Base-by-base conservation (phyloP, 2,888 invertebrate species). In the Cylloceria caligata region DNA sequence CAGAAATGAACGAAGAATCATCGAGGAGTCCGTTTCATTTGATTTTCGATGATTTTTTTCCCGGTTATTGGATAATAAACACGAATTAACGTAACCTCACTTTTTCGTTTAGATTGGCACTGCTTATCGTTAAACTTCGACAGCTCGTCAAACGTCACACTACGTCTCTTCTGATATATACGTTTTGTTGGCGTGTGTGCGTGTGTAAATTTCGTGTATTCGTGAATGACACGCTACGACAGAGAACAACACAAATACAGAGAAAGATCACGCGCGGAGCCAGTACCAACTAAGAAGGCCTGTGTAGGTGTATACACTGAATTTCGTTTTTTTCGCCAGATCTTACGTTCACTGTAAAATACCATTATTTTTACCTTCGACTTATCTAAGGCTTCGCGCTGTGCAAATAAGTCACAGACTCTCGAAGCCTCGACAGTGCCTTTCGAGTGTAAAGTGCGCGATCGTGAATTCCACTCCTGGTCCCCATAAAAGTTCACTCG, bases 31-130 rank as follows among this genome's bases (percentile, higher is more conserved):
- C 11, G 1, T 36, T 34, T 34, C 13, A 13, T 27, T 5, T 3
- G 1, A 1, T 27, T 34, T 19, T 7, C 13, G 2, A 3, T 7
- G 34, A 0, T 6, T 34, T 60, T 30, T 60, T 13, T 30, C 9
- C 42, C 3, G 19, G 2, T 9, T 27, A 30, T 57, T 30, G 3
- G 13, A 27, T 16, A 9, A 3, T 4, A 13, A 42, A n/a, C 3
- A 11, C 2, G n/a, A 24, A 21, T 19, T 16, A 30, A 79, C 79
- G 71, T 82, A 82, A 82, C 82, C 82, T 82, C 71, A 71, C 39
- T 79, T 69, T 81, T 73, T 60, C 5, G 3, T 19, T 49, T 6
- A 39, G 57, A 60, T 72, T 79, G 78, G 78, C 67, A 67, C 13
- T 57, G 71, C 78, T 65, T 49, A 24, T 27, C 27, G 45, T 57